Percentiles rank a stretch among this genome's conserved stretches.
Conservation (phyloP, 2,113 vertebrate genomes). For the Etheostoma cragini region DNA sequence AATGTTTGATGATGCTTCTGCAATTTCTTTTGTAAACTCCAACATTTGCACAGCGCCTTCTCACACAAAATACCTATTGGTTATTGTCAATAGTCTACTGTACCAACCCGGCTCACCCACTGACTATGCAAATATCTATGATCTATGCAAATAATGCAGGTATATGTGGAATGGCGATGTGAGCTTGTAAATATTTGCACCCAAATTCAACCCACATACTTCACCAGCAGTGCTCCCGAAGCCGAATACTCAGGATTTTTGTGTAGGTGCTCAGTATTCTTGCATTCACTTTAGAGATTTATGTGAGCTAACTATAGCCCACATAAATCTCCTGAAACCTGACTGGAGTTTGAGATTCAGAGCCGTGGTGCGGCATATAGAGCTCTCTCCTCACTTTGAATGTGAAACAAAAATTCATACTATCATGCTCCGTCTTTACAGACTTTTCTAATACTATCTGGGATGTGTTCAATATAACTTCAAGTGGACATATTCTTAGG, state of each 20-base stretch:
- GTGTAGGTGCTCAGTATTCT: conserved; percentile 36
- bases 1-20: conserved; percentile 76
- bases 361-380: conserved; percentile 4
- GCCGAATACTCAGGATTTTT: conserved; percentile 49
- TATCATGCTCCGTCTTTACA: too few relatives aligned
- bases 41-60: conserved; percentile 70
- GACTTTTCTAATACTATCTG: not conserved
- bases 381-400: not conserved
- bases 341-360: conserved; percentile 32
- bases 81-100: conserved; percentile 74
- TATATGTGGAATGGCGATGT: conserved; percentile 47
- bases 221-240: conserved; percentile 22
- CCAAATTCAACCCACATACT: conserved; percentile 53
- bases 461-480: not conserved
- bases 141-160: conserved; percentile 69
- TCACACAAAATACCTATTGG: conserved; percentile 57
- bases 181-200: conserved; percentile 66
- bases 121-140: conserved; percentile 63
- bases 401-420: not conserved
- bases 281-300: conserved; percentile 34
- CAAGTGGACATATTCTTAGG: not conserved
- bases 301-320: conserved; percentile 42
- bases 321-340: conserved; percentile 43
- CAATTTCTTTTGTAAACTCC: conserved; percentile 76
- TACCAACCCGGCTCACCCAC: conserved; percentile 51